Evolutionary conservation across 2,797 vertebrate genomes (phyloP).

Genomic region (Bradypus variegatus): DNA sequence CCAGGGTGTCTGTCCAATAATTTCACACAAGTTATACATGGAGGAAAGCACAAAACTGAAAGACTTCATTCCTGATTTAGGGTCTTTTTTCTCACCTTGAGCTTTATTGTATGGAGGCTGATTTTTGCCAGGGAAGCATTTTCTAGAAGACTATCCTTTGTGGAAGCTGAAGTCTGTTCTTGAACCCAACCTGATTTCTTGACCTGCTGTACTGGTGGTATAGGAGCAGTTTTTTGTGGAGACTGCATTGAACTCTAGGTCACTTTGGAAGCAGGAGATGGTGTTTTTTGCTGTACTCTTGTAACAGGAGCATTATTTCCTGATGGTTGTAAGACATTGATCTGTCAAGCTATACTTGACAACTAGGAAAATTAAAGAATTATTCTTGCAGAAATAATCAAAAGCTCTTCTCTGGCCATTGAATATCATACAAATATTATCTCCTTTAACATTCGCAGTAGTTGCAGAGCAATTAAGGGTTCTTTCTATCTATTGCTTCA

Average conservation of each 20-base stretch:
- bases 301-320: conserved; percentile 74
- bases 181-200: not conserved
- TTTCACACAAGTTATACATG: conserved; percentile 53
- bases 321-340: not conserved
- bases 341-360: conserved; percentile 85
- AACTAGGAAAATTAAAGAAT: conserved; percentile 86
- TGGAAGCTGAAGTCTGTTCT: conserved; percentile 64
- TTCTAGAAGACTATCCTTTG: conserved; percentile 75
- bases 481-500: conserved; percentile 91
- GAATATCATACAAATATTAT: conserved; percentile 85
- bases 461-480: conserved; percentile 85
- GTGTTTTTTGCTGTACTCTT: conserved; percentile 75
- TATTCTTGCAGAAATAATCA: conserved; percentile 83
- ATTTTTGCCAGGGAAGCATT: conserved; percentile 67
- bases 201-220: conserved; percentile 51
- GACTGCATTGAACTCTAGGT: conserved; percentile 77
- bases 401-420: conserved; percentile 88
- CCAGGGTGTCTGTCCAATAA: conserved; percentile 72
- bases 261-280: conserved; percentile 79
- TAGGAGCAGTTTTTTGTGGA: too few relatives aligned
- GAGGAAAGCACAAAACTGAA: conserved; percentile 37
- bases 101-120: conserved; percentile 62
- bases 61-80: conserved; percentile 83
- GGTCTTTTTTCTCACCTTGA: conserved; percentile 78
- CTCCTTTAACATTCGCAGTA: conserved; percentile 79